Evolutionary conservation across 2,797 vertebrate genomes (phyloP).

Genomic region (Hippocampus kuda): DNA sequence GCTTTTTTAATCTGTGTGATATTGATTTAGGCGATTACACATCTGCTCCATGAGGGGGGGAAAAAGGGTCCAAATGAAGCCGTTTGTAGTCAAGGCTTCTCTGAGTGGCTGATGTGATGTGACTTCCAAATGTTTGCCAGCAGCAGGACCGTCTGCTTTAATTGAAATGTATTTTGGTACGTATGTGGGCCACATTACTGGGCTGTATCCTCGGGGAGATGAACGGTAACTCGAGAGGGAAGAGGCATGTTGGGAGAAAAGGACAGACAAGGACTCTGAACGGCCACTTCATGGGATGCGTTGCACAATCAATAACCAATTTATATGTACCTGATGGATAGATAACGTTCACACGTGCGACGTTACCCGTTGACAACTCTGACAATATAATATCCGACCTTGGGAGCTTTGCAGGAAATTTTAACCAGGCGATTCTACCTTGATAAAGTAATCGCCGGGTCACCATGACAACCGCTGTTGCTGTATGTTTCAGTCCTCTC

Average conservation of each 20-base stretch:
- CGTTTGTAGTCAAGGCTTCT: constrained; percentile 12
- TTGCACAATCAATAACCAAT: constrained; percentile 58
- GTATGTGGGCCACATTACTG: constrained; percentile 62
- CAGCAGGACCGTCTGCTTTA: constrained; percentile 15
- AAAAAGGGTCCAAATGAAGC: constrained; percentile 11
- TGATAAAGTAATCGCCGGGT: constrained; percentile 17
- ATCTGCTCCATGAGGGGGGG: constrained; percentile 9
- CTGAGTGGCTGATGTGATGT: neutral
- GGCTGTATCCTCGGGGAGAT: constrained; percentile 58
- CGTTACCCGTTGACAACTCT: constrained; percentile 16
- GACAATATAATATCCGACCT: constrained; percentile 20
- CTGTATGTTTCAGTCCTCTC: constrained; percentile 48
- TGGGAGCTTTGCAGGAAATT: constrained; percentile 3
- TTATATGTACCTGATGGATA: constrained; percentile 49
- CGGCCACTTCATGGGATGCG: constrained; percentile 38
- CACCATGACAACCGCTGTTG: constrained; percentile 62
- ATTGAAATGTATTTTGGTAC: constrained; percentile 38
- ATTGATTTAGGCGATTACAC: constrained; percentile 2
- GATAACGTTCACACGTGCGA: constrained; percentile 25
- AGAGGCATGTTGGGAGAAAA: constrained; percentile 13
- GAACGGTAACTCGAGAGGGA: constrained; percentile 28
- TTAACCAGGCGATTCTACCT: neutral
- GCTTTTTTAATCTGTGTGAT: neutral
- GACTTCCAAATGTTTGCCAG: constrained; percentile 23
- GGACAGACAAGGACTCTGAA: neutral